These are phyloP conservation scores for Oryzias melastigma DNA, from an alignment of 2,113 vertebrate genomes.

Conservation along the genomic window DNA sequence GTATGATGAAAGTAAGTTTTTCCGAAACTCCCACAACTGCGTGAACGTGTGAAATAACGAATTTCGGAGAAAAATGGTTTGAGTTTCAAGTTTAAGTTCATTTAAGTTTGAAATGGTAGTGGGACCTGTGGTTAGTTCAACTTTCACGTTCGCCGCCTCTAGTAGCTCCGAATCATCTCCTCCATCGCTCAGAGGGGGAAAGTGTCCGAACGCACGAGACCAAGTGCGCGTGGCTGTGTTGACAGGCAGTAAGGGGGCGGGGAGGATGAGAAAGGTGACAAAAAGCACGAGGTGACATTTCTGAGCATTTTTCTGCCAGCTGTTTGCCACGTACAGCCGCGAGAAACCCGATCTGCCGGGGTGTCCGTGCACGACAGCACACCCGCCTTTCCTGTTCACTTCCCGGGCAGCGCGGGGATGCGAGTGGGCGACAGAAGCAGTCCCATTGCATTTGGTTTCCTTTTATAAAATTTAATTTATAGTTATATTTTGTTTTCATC, in stretches of 20 bases:
- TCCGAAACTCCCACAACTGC: not conserved
- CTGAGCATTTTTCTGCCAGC: not conserved
- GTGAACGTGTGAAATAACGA: no score
- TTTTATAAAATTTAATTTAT: not conserved
- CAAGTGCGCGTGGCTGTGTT: conserved; percentile 20
- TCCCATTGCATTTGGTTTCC: conserved; percentile 1
- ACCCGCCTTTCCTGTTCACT: conserved; percentile 27
- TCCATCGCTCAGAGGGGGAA: not conserved
- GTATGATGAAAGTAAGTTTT: conserved; percentile 51
- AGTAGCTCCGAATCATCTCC: conserved; percentile 20
- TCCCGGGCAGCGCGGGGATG: conserved; percentile 6
- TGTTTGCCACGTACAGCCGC: conserved; percentile 70
- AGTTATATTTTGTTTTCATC: no score
- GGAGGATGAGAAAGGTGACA: not conserved
- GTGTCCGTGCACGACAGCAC: conserved; percentile 25
- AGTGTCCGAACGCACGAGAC: not conserved
- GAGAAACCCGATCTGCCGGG: conserved; percentile 65
- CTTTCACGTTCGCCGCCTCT: conserved; percentile 52
- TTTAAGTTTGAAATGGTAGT: not conserved
- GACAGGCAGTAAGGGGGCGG: conserved; percentile 48
- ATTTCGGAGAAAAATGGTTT: no score
- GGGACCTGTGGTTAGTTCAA: conserved; percentile 45
- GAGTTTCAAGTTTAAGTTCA: not conserved
- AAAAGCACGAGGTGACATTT: not conserved
- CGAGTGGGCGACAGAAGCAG: not conserved